These are phyloP conservation scores for Coleophora flavipennella DNA, from an alignment of 2,888 invertebrate species.

Conservation along the genomic window DNA sequence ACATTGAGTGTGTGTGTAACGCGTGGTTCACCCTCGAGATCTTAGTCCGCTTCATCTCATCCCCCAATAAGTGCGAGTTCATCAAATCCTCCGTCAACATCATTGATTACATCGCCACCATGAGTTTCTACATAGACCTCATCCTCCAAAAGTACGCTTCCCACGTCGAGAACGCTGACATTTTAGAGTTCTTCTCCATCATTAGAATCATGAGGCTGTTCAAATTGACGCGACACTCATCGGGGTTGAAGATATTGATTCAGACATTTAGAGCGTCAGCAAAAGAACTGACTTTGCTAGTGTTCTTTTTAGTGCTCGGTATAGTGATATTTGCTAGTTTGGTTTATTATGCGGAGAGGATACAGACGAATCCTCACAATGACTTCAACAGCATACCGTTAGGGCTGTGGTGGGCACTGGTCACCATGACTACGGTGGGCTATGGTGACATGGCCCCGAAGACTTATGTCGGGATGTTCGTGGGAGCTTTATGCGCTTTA, in stretches of 20 bases:
- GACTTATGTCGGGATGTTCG: slow-evolving; percentile 98
- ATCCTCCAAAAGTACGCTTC: slow-evolving; percentile 91
- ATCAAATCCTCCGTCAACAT: slow-evolving; percentile 97
- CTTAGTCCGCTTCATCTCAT: slow-evolving; percentile 91
- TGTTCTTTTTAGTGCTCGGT: slow-evolving; percentile 97
- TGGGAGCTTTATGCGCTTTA: slow-evolving; percentile 97
- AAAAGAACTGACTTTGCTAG: slow-evolving; percentile 94
- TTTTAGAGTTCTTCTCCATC: slow-evolving; percentile 97
- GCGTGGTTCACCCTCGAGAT: slow-evolving; percentile 99
- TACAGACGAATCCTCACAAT: slow-evolving; percentile 95
- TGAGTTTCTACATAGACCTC: slow-evolving; percentile 98
- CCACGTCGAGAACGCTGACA: slow-evolving; percentile 94
- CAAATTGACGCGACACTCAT: slow-evolving; percentile 96
- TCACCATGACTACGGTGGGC: slow-evolving; percentile 99
- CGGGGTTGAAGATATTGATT: slow-evolving; percentile 97
- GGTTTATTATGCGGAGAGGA: slow-evolving; percentile 98
- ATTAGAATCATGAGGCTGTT: slow-evolving; percentile 98
- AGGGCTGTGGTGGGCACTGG: slow-evolving; percentile 99
- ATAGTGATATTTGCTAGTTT: slow-evolving; percentile 98
- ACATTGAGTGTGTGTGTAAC: slow-evolving; percentile 98
- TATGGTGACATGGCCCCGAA: slow-evolving; percentile 99
- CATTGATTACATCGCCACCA: slow-evolving; percentile 98
- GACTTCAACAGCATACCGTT: slow-evolving; percentile 98
- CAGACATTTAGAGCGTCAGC: slow-evolving; percentile 98
- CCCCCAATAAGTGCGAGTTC: slow-evolving; percentile 95